These are phyloP conservation scores for Eciton burchellii DNA, from an alignment of 1,140 invertebrate genomes.

Conservation along the genomic window DNA sequence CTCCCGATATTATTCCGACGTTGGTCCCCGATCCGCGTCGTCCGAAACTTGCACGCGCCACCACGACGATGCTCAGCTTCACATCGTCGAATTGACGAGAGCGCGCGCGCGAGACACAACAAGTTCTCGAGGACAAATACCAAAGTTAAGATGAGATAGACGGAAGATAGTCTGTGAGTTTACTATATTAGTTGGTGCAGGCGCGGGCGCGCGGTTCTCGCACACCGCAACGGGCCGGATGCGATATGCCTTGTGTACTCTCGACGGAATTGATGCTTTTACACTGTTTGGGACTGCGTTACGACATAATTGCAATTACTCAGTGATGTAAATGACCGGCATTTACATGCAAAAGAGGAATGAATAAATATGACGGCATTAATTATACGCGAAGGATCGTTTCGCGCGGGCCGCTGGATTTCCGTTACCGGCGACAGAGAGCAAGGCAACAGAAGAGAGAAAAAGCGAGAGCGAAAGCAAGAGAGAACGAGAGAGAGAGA, in stretches of 20 bases:
- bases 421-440: conserved; percentile 27
- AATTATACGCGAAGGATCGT: conserved; percentile 52
- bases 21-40: neutral
- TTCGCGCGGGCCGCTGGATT: conserved; percentile 32
- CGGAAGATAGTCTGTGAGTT: conserved; percentile 52
- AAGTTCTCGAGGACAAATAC: conserved; percentile 59
- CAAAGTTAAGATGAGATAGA: conserved; percentile 61
- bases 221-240: conserved; percentile 17
- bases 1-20: conserved; percentile 18
- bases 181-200: conserved; percentile 55
- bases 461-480: neutral
- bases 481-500: neutral
- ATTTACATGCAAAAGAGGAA: conserved; percentile 61
- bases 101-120: conserved; percentile 10
- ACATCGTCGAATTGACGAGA: conserved; percentile 46
- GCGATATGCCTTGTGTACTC: conserved; percentile 46
- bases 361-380: conserved; percentile 60
- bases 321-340: conserved; percentile 53
- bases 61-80: conserved; percentile 34
- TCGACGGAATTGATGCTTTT: conserved; percentile 54
- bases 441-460: no score
- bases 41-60: conserved; percentile 24
- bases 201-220: conserved; percentile 18
- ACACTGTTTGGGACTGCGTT: conserved; percentile 54
- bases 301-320: conserved; percentile 60